These are phyloP conservation scores for Phengaris alcon DNA, from an alignment of 2,888 invertebrate species.

Conservation along the genomic window DNA sequence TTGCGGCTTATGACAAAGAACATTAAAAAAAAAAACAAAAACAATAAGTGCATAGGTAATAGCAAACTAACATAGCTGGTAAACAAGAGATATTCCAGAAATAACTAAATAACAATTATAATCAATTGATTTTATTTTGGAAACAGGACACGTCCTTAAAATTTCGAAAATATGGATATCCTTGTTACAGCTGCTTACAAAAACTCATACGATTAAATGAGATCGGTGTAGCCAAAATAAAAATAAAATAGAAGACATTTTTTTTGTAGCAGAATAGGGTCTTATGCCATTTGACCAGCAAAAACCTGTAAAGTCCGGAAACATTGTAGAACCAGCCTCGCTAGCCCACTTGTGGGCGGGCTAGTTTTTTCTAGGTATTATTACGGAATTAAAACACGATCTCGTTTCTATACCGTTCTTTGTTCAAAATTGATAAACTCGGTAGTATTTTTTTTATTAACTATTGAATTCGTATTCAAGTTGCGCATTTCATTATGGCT, in stretches of 20 bases:
- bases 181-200: neutral
- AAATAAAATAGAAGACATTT: neutral
- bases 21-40: neutral
- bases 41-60: neutral
- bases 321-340: constrained; percentile 13
- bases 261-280: neutral
- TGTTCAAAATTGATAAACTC: neutral
- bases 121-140: no score
- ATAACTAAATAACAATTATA: no score
- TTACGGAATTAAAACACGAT: neutral
- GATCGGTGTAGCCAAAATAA: neutral
- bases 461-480: neutral
- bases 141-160: neutral
- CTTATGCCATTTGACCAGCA: neutral
- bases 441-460: neutral
- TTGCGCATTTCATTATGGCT: neutral
- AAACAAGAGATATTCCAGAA: no score
- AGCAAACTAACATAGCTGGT: no score
- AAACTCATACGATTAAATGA: neutral
- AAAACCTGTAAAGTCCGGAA: neutral
- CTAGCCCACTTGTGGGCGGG: constrained; percentile 9
- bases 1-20: neutral
- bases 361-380: constrained; percentile 5
- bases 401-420: constrained; percentile 2
- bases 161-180: neutral